phyloP scores from a whole-genome alignment of 2,888 invertebrate species.

The Chironomus tentans region DNA sequence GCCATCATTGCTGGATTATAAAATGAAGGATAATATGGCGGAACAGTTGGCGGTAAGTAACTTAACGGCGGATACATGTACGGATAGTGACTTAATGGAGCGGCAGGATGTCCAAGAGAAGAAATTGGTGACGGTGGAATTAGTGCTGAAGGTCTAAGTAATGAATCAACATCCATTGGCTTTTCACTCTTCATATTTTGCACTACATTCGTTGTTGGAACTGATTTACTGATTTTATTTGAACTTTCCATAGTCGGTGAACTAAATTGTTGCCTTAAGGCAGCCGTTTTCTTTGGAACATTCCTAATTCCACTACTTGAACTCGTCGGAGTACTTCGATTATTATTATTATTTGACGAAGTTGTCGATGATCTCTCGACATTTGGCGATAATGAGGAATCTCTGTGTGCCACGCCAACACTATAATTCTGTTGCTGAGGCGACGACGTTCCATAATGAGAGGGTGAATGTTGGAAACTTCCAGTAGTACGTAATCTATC shows the following conservation, averaged over 20 bases:
- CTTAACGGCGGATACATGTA: conserved; percentile 20
- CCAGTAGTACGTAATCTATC: conserved; percentile 25
- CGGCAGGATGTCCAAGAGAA: not conserved
- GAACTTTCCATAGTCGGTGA: conserved; percentile 40
- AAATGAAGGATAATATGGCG: conserved; percentile 34
- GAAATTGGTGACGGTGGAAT: conserved; percentile 29
- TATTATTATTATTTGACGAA: conserved; percentile 31
- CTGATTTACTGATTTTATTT: conserved; percentile 30
- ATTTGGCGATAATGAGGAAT: conserved; percentile 35
- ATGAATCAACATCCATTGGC: conserved; percentile 26
- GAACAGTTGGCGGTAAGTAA: conserved; percentile 7
- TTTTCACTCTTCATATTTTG: conserved; percentile 12
- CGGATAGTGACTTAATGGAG: conserved; percentile 11
- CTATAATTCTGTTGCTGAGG: not conserved
- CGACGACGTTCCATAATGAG: not conserved
- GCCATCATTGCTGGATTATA: conserved; percentile 37
- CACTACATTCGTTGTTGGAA: conserved; percentile 5
- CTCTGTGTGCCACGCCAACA: conserved; percentile 27
- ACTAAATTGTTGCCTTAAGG: conserved; percentile 43
- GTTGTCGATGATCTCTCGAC: conserved; percentile 29
- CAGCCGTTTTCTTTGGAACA: conserved; percentile 43
- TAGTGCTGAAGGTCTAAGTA: conserved; percentile 28
- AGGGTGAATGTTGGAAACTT: conserved; percentile 18
- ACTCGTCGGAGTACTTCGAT: conserved; percentile 23
- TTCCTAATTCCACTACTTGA: conserved; percentile 32